phyloP scores from a whole-genome alignment of 2,888 invertebrate genomes.

The Gortyna flavago region DNA sequence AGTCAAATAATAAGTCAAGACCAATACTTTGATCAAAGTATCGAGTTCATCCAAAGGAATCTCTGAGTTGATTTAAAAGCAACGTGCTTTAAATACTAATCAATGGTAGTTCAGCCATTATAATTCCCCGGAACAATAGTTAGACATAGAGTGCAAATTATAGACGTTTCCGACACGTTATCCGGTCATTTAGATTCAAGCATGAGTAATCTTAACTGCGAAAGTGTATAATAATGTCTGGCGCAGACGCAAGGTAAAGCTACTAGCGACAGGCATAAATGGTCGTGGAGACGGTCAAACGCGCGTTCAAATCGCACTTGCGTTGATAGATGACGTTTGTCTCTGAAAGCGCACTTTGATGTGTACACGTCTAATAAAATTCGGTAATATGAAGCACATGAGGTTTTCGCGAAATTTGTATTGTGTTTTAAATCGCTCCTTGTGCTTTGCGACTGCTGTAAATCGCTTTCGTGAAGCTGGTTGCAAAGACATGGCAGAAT shows the following conservation, averaged over 20 bases:
- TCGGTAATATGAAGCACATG: neutral
- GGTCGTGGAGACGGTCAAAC: neutral
- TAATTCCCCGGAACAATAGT: constrained; percentile 39
- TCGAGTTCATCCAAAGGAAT: neutral
- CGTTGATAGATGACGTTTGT: neutral
- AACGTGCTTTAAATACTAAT: constrained; percentile 38
- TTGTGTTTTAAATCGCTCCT: neutral
- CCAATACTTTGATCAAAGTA: too few species aligned
- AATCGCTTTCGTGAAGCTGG: neutral
- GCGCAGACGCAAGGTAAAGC: constrained; percentile 21
- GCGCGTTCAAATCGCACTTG: neutral
- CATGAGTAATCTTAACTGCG: constrained; percentile 53
- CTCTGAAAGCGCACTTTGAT: neutral
- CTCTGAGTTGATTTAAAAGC: neutral
- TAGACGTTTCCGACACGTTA: constrained; percentile 54
- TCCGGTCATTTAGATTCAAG: constrained; percentile 58
- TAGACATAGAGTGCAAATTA: constrained; percentile 45
- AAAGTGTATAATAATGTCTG: constrained; percentile 48
- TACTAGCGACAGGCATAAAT: neutral
- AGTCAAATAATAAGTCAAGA: neutral
- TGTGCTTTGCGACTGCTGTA: neutral
- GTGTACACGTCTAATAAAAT: neutral
- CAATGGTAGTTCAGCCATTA: constrained; percentile 21
- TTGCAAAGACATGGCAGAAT: neutral
- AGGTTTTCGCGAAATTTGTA: neutral